Conservation (phyloP, 92 coral and sea anemone genomes). For the Parazoanthus darwini region DNA sequence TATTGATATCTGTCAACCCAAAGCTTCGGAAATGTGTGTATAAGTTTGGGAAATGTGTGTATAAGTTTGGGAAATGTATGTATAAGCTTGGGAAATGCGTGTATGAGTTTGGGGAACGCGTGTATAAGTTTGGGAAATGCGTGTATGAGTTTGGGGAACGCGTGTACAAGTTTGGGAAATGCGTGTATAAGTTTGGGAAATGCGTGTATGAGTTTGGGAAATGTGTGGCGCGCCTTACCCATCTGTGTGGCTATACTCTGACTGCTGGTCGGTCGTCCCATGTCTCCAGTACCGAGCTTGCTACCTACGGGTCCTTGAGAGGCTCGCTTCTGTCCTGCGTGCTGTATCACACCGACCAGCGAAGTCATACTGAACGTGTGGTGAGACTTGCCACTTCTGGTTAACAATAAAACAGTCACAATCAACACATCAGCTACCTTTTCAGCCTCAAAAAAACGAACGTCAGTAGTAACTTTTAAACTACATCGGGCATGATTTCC, state of each 20-base stretch:
- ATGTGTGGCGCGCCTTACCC: constrained; percentile 26
- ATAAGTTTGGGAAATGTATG: too few species aligned
- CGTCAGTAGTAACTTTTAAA: background rate
- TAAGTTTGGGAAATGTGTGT: too few species aligned
- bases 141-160: background rate
- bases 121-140: too few species aligned
- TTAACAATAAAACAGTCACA: background rate
- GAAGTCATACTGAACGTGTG: constrained; percentile 91
- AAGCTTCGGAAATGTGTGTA: background rate
- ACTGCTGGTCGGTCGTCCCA: constrained; percentile 72
- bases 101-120: too few species aligned
- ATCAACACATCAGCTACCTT: too few species aligned
- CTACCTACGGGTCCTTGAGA: constrained; percentile 75
- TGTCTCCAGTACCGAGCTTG: constrained; percentile 70
- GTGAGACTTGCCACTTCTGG: constrained; percentile 59
- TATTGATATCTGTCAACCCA: too few species aligned
- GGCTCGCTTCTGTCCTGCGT: constrained; percentile 72
- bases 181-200: background rate
- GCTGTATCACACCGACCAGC: constrained; percentile 73
- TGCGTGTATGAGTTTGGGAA: too few species aligned
- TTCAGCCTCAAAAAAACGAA: background rate
- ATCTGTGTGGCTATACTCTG: constrained; percentile 73
- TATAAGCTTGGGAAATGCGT: too few species aligned
- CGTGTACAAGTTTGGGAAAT: too few species aligned
- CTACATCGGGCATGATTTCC: too few species aligned